Base-by-base conservation (phyloP, 2,888 invertebrate genomes). In the Celastrina argiolus region DNA sequence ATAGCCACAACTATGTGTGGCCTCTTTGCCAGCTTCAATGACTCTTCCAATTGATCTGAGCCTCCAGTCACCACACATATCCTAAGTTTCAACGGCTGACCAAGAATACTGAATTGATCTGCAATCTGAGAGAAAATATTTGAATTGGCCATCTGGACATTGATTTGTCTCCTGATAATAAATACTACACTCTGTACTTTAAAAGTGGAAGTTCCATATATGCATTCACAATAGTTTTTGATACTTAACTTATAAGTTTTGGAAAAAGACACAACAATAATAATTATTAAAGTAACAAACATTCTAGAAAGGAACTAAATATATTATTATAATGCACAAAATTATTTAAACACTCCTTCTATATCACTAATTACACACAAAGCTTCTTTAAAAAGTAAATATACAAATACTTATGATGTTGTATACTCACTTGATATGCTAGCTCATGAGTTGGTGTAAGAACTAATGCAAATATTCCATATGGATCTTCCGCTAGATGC, bases 1-100 rank as follows among this genome's bases (percentile, higher is more conserved):
- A 99, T 99, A 0, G 99, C 97, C 0, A 99, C 96, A 1, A 99
- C 96, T 74, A 99, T 94, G 82, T 99, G 99, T 0, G 99, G 99
- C 66, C 94, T 93, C 71, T 94, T 94, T 12, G 95, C 92, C 22
- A 99, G 87, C 75, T 97, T 96, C 75, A 94, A 90, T 0, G 97
- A 97, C 84, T 99, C 99, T 14, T 94, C 92, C 68, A 98, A 93
- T 93, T 98, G 97, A 82, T 98, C 97, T 74, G 97, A 96, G 8
- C 99, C 98, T 8, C 99, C 99, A n/a, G 98, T 97, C 18, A 99
- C 94, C 0, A 98, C 95, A 76, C 94, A 94, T 59, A 96, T 96
- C 75, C 96, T 92, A 10, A 99, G 91, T 71, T 96, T 95, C 72
- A 98, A 94, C 0, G 96, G 95, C 80, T 97, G 97, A 0, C 99